Evolutionary conservation across 2,113 vertebrate species (phyloP), one percentile per base, ranked within the genome.

Genomic region (Carassius carassius): DNA sequence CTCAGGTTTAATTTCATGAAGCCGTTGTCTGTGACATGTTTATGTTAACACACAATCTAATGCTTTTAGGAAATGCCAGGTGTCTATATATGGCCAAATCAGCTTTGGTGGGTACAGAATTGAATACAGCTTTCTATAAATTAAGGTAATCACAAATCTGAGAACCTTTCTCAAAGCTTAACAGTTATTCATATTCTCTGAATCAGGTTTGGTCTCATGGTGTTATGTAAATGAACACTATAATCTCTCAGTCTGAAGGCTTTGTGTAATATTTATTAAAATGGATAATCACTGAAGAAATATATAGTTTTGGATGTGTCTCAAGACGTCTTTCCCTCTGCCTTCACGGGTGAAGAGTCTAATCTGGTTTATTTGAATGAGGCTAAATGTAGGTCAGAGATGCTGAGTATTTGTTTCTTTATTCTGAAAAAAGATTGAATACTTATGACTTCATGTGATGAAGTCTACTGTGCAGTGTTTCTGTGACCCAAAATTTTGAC

Each of bases 1-100:
- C 72, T 86, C 54, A 82, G 78, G 37, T 85, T 82, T 35, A 76
- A 78, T 82, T 73, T 85, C 76, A 82, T 82, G 25, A 78, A 81
- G 70, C 13, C 72, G 9, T 84, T 49, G 47, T 49, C 47, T 58
- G 65, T 51, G 63, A 62, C 56, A 62, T 47, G 32, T 84, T 69
- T 47, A 56, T 51, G 75, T 82, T 65, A 78, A 77, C 80, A 83
- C 67, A 82, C 65, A 58, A 78, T 63, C 25, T 51, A 78, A 85
- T 51, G 51, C 23, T 47, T 80, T 65, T 47, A 79, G 6, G 21
- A 5, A 81, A 65, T 9, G 0, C 63, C 41, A 29, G 37, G 35
- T 80, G 78, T 29, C 78, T 60, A 49, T 47, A 10, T 63, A 62
- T 47, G 32, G 17, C 29, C 51, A 78, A n/a, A 23, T 9, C 8